Percentiles rank a stretch among this genome's conserved stretches.
Conservation (phyloP, 2,113 vertebrate species). For the Cricetomys ansorgei region DNA sequence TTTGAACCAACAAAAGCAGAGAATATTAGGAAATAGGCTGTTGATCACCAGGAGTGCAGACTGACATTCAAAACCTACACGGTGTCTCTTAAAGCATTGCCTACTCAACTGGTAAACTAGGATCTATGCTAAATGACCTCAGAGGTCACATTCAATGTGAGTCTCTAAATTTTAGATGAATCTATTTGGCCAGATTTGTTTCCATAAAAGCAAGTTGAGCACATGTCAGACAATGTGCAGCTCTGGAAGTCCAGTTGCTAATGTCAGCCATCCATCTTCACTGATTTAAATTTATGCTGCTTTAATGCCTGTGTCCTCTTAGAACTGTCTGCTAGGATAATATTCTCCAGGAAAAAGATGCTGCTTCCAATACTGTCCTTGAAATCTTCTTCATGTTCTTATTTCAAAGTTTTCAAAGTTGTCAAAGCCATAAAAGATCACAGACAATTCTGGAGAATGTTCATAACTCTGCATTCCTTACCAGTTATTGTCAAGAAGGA, state of each 20-base stretch:
- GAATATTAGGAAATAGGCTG: background rate
- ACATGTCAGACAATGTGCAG: background rate
- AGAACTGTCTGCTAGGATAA: background rate
- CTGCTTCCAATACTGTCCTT: background rate
- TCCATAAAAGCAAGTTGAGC: background rate
- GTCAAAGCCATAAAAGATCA: background rate
- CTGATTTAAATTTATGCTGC: background rate
- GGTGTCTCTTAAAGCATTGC: background rate
- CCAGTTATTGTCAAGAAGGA: background rate
- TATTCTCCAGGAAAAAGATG: background rate
- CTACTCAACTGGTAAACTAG: background rate
- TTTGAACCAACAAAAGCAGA: background rate
- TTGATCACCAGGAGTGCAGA: background rate
- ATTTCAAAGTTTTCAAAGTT: constrained; percentile 6
- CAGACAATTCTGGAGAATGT: background rate
- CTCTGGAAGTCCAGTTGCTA: background rate
- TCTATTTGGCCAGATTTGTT: constrained; percentile 28
- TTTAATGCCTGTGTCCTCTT: background rate
- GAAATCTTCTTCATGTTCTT: background rate
- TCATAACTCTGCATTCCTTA: background rate
- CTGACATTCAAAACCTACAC: background rate
- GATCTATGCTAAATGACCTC: background rate
- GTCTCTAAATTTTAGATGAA: background rate
- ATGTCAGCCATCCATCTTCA: background rate
- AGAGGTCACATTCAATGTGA: background rate